phyloP scores from a whole-genome alignment of 2,797 vertebrate species.

The Falco columbarius region DNA sequence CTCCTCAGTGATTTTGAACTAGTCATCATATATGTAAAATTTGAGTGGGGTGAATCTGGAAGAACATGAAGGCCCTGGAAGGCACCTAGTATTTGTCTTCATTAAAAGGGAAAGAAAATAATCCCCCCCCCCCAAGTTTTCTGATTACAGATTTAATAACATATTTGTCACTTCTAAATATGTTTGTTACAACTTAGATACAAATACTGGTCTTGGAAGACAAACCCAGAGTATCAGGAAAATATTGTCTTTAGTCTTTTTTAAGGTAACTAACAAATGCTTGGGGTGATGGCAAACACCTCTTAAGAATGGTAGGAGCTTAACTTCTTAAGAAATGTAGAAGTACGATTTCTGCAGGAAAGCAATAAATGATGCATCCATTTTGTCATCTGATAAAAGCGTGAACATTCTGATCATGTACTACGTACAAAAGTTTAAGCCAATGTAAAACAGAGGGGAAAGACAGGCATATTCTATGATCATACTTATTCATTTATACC shows the following conservation, averaged over 20 bases:
- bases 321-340: neutral
- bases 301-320: neutral
- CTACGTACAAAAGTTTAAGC: neutral
- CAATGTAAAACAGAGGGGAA: neutral
- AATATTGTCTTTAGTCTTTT: neutral
- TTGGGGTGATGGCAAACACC: neutral
- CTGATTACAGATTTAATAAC: neutral
- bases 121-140: neutral
- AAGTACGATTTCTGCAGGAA: neutral
- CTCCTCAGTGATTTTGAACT: neutral
- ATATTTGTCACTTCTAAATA: neutral
- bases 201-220: neutral
- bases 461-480: neutral
- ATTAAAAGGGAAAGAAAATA: neutral
- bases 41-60: neutral
- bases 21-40: neutral
- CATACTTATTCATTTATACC: neutral
- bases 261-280: neutral
- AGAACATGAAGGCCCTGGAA: neutral
- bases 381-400: neutral
- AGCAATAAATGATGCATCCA: neutral
- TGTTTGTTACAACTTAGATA: neutral
- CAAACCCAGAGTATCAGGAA: neutral
- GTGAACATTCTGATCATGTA: neutral
- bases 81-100: neutral